A percentile compares a stretch with the other conserved stretches of the same genome.
Evolutionary conservation across 2,888 invertebrate genomes (phyloP).

Genomic region (Epinotia bilunana): DNA sequence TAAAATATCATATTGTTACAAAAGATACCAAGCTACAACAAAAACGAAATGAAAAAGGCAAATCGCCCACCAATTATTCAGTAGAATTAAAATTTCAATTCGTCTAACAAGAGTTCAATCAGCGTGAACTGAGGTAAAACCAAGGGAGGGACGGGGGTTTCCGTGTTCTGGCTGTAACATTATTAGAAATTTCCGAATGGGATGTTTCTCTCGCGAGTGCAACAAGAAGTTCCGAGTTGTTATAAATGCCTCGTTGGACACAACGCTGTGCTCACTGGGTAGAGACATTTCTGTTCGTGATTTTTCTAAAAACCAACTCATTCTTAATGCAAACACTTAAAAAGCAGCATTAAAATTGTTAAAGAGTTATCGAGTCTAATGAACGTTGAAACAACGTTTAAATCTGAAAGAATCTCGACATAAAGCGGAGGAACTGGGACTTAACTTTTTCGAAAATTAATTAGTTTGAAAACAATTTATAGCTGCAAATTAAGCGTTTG

Average conservation of each 20-base stretch:
- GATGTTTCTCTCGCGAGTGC: conserved; percentile 46
- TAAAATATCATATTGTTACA: background rate
- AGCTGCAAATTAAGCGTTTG: conserved; percentile 36
- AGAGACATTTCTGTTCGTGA: conserved; percentile 4
- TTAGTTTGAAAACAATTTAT: conserved; percentile 42
- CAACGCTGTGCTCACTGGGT: background rate
- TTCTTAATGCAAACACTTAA: conserved; percentile 1
- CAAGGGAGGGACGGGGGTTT: background rate
- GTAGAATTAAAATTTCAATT: conserved; percentile 36
- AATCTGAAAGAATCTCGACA: conserved; percentile 41
- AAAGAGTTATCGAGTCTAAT: conserved; percentile 37
- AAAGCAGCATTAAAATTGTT: conserved; percentile 27
- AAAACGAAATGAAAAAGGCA: conserved; percentile 1
- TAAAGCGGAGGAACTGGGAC: conserved; percentile 25
- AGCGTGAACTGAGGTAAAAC: conserved; percentile 32
- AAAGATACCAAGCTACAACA: background rate
- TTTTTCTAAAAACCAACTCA: background rate
- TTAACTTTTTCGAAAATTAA: conserved; percentile 41
- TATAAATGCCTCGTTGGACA: conserved; percentile 32
- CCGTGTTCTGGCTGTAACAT: conserved; percentile 54
- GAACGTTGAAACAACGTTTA: conserved; percentile 38
- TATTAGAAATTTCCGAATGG: conserved; percentile 55
- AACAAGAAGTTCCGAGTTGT: conserved; percentile 37
- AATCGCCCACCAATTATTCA: conserved; percentile 21
- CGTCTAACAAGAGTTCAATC: conserved; percentile 39